Evolutionary conservation across 2,888 invertebrate genomes (phyloP), one percentile per base, ranked within the genome.

Genomic region (Nymphalis c-album): DNA sequence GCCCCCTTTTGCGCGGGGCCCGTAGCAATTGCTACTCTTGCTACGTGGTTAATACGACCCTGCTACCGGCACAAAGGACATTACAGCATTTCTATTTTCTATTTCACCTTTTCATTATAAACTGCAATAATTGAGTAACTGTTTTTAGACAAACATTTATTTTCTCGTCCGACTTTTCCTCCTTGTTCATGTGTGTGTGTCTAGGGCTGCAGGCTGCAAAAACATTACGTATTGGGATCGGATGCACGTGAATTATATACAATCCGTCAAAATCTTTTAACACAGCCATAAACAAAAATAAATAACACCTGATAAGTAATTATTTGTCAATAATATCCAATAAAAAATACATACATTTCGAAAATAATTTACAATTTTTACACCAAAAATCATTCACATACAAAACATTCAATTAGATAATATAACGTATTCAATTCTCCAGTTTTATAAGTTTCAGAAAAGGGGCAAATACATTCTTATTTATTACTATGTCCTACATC

Each of bases 131-230:
- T 31, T 6, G 26, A 31, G 6, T 0, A 31, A 31, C 26, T 85
- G 85, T 85, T 86, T 85, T 84, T 83, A 80, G 80, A 79, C 77
- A 74, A 61, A 69, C 35, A n/a, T 71, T 72, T 64, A 66, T 69
- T 67, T 55, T 64, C 67, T 69, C 61, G 71, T 40, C 48, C 35
- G 66, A 45, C 67, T 63, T 70, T 70, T 67, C 51, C 59, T 47
- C 68, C 46, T 47, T 75, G 76, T 75, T 78, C 26, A 6, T 5
- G 22, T 22, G 1, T 22, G 22, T 22, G 76, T 22, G 2, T 22
- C n/a, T n/a, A n/a, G n/a, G n/a, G n/a, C 83, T 78, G 87, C 87
- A 90, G 88, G 88, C 87, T 88, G 85, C 79, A 80, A 81, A 83
- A 83, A 85, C 85, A 66, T 64, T 65, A 45, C 47, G 59, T 67